A percentile compares a stretch with the other conserved stretches of the same genome.
phyloP scores from a whole-genome alignment of 2,797 vertebrate genomes.

The Mus caroli region DNA sequence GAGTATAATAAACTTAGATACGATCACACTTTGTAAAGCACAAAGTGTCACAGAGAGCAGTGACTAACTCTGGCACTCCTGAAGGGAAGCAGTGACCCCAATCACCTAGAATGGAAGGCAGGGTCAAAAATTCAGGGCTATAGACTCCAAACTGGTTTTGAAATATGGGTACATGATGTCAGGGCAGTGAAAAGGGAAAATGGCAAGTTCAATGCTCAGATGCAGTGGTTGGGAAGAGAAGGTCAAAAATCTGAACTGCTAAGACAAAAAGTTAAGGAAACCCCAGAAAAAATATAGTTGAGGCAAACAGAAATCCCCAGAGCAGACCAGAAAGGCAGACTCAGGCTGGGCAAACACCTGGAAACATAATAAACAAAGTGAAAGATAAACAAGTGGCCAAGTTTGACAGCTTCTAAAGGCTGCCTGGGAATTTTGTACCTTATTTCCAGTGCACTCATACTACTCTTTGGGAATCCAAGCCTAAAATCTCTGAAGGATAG shows the following conservation, averaged over 20 bases:
- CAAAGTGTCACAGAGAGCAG: background rate
- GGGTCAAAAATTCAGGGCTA: background rate
- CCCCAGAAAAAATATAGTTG: background rate
- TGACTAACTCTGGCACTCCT: background rate
- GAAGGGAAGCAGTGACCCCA: background rate
- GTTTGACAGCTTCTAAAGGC: background rate
- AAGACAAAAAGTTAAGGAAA: background rate
- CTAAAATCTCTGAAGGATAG: background rate
- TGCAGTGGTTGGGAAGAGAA: background rate
- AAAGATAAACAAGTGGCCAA: background rate
- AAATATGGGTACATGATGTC: background rate
- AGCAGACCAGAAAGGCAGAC: background rate
- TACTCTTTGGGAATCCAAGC: background rate
- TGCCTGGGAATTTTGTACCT: background rate
- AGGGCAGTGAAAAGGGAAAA: background rate
- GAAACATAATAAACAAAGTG: background rate
- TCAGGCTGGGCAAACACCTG: background rate
- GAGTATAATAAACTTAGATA: background rate
- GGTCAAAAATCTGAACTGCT: background rate
- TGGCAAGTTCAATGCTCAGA: background rate
- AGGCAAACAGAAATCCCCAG: background rate
- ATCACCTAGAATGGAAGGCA: background rate
- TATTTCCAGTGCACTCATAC: background rate
- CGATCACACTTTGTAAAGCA: slow-evolving; percentile 28
- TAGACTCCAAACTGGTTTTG: background rate